Evolutionary conservation across 1,140 invertebrate genomes (phyloP), one percentile per base, ranked within the genome.

Genomic region (Steinernema khuongi): DNA sequence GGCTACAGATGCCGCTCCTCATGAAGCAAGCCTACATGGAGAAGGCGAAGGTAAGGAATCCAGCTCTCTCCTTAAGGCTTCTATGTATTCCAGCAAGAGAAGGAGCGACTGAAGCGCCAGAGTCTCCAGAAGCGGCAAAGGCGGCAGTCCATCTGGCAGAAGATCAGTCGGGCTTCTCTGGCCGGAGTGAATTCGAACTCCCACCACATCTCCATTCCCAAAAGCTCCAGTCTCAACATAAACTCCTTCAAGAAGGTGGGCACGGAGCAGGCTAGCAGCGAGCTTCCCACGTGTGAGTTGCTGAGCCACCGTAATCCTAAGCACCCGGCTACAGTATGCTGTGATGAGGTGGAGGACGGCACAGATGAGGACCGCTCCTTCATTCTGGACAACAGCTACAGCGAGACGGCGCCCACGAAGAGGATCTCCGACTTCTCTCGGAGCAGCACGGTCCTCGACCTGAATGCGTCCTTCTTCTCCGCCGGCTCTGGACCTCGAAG

Each of bases 1-100:
- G 73, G 60, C 74, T 82, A 69, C 77, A 82, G 67, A 84, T 84
- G 82, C 81, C 81, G 7, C 68, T 82, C 7, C 69, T 82, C 29
- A 82, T 82, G 81, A 83, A 85, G 67, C 78, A 83, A 36, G 74
- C 76, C 2, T 77, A 77, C 50, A 73, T 73, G 17, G 50, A 60
- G 50, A 60, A 60, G 50, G 50, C 50, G 50, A 60, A 60, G 50
- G 50, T 60, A 22, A 7, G 50, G 7, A 7, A 60, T 41, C 36
- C 36, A 41, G 36, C n/a, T 41, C 36, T n/a, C 36, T 7, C 36
- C 36, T 11, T n/a, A 41, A 41, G 7, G n/a, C 7, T n/a, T 41
- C 7, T 41, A 14, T 22, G 19, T 14, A 4, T 60, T 60, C n/a
- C 22, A 60, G 50, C 50, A 60, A 60, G 50, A 60, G 22, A 60